Evolutionary conservation across 2,888 invertebrate genomes (phyloP).

Genomic region (Drosophila rubida): DNA sequence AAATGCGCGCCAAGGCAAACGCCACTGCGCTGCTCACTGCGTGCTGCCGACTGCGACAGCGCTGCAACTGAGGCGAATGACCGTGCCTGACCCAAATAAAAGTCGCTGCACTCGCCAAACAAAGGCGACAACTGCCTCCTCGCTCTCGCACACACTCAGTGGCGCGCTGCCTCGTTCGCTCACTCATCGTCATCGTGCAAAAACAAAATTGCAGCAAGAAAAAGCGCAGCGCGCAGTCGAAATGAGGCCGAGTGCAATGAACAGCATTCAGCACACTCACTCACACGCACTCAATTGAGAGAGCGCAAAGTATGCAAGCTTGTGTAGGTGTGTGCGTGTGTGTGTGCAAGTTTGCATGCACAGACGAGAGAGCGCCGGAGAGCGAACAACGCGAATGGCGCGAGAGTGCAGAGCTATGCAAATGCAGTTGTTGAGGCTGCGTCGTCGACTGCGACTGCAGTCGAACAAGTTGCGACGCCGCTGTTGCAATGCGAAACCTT

Average conservation of each 20-base stretch:
- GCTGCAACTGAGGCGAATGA: constrained; percentile 84
- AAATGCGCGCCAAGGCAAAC: constrained; percentile 77
- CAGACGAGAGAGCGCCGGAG: neutral
- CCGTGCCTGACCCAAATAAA: constrained; percentile 89
- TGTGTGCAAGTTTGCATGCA: neutral
- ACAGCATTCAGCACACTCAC: constrained; percentile 82
- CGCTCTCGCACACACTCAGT: constrained; percentile 10
- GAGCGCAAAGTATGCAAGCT: neutral
- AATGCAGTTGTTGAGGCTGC: constrained; percentile 38
- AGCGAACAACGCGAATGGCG: neutral
- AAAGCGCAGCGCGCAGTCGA: constrained; percentile 58
- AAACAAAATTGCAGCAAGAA: constrained; percentile 61
- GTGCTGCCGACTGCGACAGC: constrained; percentile 11
- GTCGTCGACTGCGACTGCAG: constrained; percentile 35
- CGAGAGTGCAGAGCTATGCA: constrained; percentile 56
- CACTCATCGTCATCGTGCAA: constrained; percentile 61
- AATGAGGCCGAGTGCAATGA: constrained; percentile 84
- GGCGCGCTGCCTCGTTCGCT: constrained; percentile 3
- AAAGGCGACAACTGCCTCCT: constrained; percentile 52
- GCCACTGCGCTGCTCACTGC: constrained; percentile 1
- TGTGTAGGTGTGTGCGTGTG: no score
- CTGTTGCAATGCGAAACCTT: constrained; percentile 83
- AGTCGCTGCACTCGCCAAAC: constrained; percentile 87
- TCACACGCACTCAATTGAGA: constrained; percentile 10
- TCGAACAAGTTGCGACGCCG: constrained; percentile 67